Percentiles rank a stretch among this genome's conserved stretches.
Conservation (phyloP, 2,113 vertebrate genomes). For the Vimba vimba region DNA sequence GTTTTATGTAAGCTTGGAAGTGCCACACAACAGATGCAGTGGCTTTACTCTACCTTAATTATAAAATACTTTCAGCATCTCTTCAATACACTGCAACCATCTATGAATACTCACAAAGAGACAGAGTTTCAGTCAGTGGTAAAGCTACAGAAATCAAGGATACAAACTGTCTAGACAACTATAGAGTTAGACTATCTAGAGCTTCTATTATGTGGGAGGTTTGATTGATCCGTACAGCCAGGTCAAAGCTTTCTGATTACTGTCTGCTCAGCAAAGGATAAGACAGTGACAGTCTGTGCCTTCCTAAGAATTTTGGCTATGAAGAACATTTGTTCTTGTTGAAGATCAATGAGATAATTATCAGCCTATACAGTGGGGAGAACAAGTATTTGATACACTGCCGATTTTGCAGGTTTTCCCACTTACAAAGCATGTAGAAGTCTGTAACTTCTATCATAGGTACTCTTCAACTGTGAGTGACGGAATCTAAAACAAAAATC, state of each 20-base stretch:
- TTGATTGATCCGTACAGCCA: constrained; percentile 41
- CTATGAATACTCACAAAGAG: background rate
- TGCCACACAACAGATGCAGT: constrained; percentile 15
- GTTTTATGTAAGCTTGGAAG: constrained; percentile 14
- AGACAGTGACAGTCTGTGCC: constrained; percentile 5
- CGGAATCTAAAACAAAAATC: too few species aligned
- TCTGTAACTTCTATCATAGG: too few species aligned
- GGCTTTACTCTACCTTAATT: background rate
- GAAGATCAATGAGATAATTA: constrained; percentile 4
- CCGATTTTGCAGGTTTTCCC: too few species aligned
- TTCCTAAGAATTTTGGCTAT: constrained; percentile 13
- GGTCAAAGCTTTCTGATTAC: constrained; percentile 44
- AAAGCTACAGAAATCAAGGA: constrained; percentile 11
- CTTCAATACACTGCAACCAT: background rate
- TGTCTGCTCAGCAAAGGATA: constrained; percentile 25
- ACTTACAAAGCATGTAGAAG: too few species aligned
- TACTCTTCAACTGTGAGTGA: too few species aligned
- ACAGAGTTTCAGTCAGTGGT: background rate
- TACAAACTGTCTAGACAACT: constrained; percentile 37
- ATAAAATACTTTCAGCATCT: background rate
- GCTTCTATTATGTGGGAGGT: constrained; percentile 28
- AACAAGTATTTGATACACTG: too few species aligned
- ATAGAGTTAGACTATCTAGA: constrained; percentile 21
- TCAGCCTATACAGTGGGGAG: background rate
- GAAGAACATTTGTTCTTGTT: background rate